These are phyloP conservation scores for Barnardius zonarius DNA, from an alignment of 2,113 vertebrate species.

Conservation along the genomic window DNA sequence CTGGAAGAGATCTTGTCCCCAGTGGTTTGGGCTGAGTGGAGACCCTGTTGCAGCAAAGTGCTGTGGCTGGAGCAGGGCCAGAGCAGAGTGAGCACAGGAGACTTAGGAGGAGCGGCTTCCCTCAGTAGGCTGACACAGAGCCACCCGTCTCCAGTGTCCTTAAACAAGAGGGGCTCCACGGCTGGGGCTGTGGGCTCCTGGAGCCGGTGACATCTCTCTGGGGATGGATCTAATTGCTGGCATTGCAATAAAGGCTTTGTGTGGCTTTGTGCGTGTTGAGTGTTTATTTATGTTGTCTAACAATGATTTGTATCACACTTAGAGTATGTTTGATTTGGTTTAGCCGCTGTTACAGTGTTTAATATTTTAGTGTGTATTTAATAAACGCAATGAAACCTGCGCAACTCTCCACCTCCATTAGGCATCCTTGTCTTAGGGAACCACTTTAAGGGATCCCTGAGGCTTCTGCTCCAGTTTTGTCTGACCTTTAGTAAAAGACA, in stretches of 20 bases:
- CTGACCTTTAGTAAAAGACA: not conserved
- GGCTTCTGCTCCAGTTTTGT: not conserved
- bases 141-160: not conserved
- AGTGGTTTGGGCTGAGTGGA: constrained; percentile 37
- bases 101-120: constrained; percentile 8
- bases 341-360: not conserved
- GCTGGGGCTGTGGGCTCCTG: not conserved
- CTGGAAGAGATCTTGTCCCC: constrained; percentile 34
- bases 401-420: not conserved
- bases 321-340: not conserved
- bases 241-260: not conserved
- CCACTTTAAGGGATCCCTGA: not conserved
- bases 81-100: not conserved
- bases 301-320: not conserved
- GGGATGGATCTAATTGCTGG: constrained; percentile 54
- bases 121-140: not conserved
- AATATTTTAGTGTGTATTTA: constrained; percentile 61
- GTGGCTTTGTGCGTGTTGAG: not conserved
- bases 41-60: constrained; percentile 55
- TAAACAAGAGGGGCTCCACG: not conserved
- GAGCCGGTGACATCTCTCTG: constrained; percentile 18
- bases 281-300: not conserved
- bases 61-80: constrained; percentile 64
- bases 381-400: constrained; percentile 31
- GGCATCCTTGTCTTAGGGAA: not conserved